Conservation (phyloP, 1,140 invertebrate species). For the Coenobita brevimanus region DNA sequence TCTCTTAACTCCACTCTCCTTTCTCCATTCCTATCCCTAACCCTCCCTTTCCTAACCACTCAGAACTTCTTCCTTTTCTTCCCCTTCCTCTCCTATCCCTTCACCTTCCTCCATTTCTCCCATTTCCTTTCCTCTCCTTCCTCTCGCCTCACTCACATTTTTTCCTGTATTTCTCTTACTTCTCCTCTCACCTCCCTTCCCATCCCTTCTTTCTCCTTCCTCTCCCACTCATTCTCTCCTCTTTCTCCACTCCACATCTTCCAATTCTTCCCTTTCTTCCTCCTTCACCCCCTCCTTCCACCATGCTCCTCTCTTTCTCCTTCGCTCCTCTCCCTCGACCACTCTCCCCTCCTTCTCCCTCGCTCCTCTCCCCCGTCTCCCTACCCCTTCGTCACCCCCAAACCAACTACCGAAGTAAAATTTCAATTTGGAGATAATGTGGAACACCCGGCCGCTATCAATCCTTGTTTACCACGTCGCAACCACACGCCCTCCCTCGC, state of each 20-base stretch:
- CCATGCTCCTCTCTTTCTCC: no score
- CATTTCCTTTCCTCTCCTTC: not conserved
- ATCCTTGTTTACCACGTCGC: conserved; percentile 1
- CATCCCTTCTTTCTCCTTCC: no score
- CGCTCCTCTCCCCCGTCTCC: not conserved
- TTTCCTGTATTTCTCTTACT: not conserved
- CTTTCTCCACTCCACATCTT: no score
- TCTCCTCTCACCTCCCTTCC: not conserved
- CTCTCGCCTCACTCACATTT: no score
- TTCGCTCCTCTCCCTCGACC: not conserved
- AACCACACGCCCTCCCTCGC: not conserved
- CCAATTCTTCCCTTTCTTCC: no score
- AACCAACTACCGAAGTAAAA: not conserved
- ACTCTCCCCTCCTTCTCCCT: not conserved
- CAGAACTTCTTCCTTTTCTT: no score
- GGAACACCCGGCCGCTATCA: not conserved
- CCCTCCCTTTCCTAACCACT: no score
- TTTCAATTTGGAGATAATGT: conserved; percentile 28
- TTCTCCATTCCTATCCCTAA: no score
- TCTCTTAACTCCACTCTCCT: no score
- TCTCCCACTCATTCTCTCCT: no score
- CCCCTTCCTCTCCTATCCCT: no score
- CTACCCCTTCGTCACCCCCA: not conserved
- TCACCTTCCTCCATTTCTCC: not conserved
- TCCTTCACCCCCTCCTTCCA: no score